phyloP scores from a whole-genome alignment of 2,797 vertebrate genomes.

The Leptoclinus maculatus region DNA sequence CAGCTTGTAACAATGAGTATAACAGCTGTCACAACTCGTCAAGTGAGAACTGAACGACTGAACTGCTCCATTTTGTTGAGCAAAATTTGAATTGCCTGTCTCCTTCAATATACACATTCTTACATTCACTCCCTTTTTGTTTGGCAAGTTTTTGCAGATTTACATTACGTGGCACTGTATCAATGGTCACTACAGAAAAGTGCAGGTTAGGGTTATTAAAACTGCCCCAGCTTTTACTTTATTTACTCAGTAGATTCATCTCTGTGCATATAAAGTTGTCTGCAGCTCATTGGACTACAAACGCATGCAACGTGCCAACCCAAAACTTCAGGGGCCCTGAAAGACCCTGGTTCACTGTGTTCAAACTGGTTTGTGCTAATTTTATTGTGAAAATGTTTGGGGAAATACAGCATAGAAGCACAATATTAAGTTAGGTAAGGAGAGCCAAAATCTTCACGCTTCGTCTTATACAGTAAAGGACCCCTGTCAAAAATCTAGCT shows the following conservation, averaged over 20 bases:
- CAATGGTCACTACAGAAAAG: background rate
- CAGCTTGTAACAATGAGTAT: conserved; percentile 54
- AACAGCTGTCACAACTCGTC: conserved; percentile 52
- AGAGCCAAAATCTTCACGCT: background rate
- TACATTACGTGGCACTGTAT: background rate
- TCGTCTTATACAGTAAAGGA: background rate
- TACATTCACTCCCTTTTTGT: background rate
- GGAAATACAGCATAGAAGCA: background rate
- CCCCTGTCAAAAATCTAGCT: background rate
- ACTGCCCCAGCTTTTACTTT: background rate
- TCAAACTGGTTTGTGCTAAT: conserved; percentile 9
- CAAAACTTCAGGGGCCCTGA: background rate
- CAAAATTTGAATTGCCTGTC: conserved; percentile 21
- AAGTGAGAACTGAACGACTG: conserved; percentile 49
- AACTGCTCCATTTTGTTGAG: conserved; percentile 31
- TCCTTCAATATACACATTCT: conserved; percentile 19
- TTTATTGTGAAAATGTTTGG: conserved; percentile 13
- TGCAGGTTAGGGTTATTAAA: background rate
- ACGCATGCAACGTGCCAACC: background rate
- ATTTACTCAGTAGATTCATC: background rate
- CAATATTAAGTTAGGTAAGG: background rate
- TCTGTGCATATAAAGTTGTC: conserved; percentile 6
- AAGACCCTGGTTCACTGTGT: background rate
- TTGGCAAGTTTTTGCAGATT: conserved; percentile 5
- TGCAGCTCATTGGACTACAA: conserved; percentile 4